Evolutionary conservation across 2,888 invertebrate genomes (phyloP), one percentile per base, ranked within the genome.

Genomic region (Nebria salina): DNA sequence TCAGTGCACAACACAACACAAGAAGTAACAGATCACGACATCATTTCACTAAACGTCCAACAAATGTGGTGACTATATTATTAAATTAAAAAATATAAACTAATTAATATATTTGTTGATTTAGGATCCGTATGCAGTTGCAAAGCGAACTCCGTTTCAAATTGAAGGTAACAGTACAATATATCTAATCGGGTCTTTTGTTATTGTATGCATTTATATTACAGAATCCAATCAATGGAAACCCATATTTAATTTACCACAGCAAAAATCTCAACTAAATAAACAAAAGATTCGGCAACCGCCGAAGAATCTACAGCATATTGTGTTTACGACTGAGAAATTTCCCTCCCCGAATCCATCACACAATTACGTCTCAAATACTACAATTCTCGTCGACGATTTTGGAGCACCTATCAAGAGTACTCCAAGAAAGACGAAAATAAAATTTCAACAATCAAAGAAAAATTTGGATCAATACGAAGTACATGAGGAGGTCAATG

Each of bases 401-500:
- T 74, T 26, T n/a, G 42, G 41, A 13, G n/a, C 25, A 25, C 42
- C 42, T 20, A 34, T 42, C 73, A 75, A 43, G 25, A 42, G 26
- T 43, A 43, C 34, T 42, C 75, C 70, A 11, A 68, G 75, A 7
- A 80, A 68, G 42, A 65, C 66, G 13, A 80, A 80, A 64, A 11
- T 0, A 7, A 75, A 70, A 41, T 20, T 54, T 15, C 66, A 75
- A 72, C 74, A 75, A 65, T 75, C 80, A 72, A 77, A 54, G 26
- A 77, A 34, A n/a, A 72, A 20, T 72, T 13, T 8, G 7, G 13
- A 72, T 26, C 73, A 64, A 42, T 80, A 80, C 25, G 72, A 80
- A 65, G 80, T 80, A 4, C 75, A 75, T 15, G 80, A 80, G 75
- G 41, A 80, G 6, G 20, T 70, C 11, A 65, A 75, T n/a, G 80